A percentile compares a stretch with the other conserved stretches of the same genome.
These are phyloP conservation scores for Lepus townsendii DNA, from an alignment of 2,797 vertebrate species.

Conservation along the genomic window DNA sequence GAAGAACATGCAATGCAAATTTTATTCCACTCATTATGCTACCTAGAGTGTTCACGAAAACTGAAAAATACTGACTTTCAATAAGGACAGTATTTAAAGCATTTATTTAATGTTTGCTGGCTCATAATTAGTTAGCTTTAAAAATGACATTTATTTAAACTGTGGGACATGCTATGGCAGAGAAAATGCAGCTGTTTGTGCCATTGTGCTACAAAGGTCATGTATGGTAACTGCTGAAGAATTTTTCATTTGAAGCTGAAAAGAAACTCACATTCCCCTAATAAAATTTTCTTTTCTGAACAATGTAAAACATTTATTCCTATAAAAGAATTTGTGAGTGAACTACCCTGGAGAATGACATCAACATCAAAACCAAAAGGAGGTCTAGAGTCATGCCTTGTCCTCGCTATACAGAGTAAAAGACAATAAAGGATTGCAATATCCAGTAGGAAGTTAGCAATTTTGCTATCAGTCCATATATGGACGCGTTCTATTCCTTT, in stretches of 20 bases:
- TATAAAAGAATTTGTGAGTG: not conserved
- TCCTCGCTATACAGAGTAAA: not conserved
- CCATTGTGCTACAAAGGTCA: not conserved
- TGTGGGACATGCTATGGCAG: not conserved
- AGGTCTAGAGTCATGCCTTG: not conserved
- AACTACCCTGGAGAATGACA: not conserved
- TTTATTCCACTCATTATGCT: constrained; percentile 77
- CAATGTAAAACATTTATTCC: constrained; percentile 40
- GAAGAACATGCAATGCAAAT: constrained; percentile 81
- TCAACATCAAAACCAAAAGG: not conserved
- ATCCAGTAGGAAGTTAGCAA: not conserved
- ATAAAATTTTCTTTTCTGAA: not conserved
- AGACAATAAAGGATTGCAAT: constrained; percentile 33
- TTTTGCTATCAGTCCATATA: not conserved
- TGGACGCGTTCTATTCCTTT: not conserved
- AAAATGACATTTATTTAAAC: constrained; percentile 73
- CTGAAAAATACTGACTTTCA: constrained; percentile 83
- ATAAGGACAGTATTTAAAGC: constrained; percentile 82
- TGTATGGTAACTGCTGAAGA: constrained; percentile 46
- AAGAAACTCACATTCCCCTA: constrained; percentile 8
- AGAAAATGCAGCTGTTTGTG: constrained; percentile 47
- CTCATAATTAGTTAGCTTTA: constrained; percentile 69
- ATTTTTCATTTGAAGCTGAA: constrained; percentile 61
- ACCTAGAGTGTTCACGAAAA: constrained; percentile 72
- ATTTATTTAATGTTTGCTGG: constrained; percentile 76